Evolutionary conservation across 2,113 vertebrate genomes (phyloP), one percentile per base, ranked within the genome.

Genomic region (Lepidiolamprologus cunningtoni): DNA sequence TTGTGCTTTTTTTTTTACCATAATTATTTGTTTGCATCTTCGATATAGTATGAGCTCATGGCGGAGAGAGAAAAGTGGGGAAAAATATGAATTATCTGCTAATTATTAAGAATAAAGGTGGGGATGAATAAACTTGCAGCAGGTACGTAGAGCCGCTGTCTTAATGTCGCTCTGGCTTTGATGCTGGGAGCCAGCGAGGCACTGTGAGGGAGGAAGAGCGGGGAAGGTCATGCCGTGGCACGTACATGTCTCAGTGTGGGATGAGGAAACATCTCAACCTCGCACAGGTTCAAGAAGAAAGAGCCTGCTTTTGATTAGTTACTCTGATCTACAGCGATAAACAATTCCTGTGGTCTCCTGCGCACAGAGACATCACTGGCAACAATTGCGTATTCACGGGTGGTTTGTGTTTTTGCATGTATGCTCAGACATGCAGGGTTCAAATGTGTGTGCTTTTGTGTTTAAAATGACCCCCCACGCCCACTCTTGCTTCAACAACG

Each of bases 301-400:
- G 82, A 85, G 91, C 89, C 97, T 98, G 97, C 93, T 97, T 97
- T 96, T 96, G 96, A 97, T 98, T 97, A 97, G 94, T 92, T 93
- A 94, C 95, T 94, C 91, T 96, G 96, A 97, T 96, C 95, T 94
- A 91, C 92, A 86, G 94, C 95, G 96, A 97, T 97, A 97, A 97
- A 97, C 97, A 97, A 97, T 97, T 97, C 96, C 96, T 97, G 97
- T 97, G 97, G 97, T 97, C 96, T 97, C 76, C 93, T 94, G 73
- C 71, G 89, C 85, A 47, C 71, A 87, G 92, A 91, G 88, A 93
- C 90, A 91, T 89, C 90, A 61, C 91, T 92, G 90, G 90, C 89
- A 91, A 21, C 53, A n/a, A 58, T 21, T 80, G 86, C 21, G 87
- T 84, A 82, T 83, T 87, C 87, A 37, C 47, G 85, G 90, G 83